Evolutionary conservation across 1,140 invertebrate genomes (phyloP).

Genomic region (Drosophila pseudoobscura): DNA sequence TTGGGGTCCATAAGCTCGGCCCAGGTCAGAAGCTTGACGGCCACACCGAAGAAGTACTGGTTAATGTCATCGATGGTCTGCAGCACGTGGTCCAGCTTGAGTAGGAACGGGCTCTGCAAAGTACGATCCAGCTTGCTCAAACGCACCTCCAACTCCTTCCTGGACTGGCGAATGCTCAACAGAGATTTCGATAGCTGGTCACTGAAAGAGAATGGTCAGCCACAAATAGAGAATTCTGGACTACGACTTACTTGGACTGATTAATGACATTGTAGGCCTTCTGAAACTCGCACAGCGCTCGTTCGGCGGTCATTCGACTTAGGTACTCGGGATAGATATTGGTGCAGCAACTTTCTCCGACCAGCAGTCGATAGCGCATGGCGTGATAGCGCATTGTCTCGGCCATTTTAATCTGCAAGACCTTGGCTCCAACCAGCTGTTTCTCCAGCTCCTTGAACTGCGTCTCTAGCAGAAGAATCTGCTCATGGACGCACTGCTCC

Average conservation of each 20-base stretch:
- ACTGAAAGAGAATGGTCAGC: not conserved
- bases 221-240: not conserved
- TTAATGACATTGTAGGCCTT: slow-evolving; percentile 47
- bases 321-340: slow-evolving; percentile 67
- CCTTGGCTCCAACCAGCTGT: slow-evolving; percentile 25
- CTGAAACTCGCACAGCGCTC: slow-evolving; percentile 60
- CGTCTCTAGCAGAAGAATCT: slow-evolving; percentile 44
- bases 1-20: slow-evolving; percentile 61
- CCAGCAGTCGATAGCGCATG: slow-evolving; percentile 50
- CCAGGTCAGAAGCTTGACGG: slow-evolving; percentile 54
- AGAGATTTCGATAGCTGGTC: slow-evolving; percentile 26
- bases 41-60: slow-evolving; percentile 60
- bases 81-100: slow-evolving; percentile 31
- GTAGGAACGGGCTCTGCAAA: slow-evolving; percentile 38
- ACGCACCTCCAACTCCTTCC: slow-evolving; percentile 41
- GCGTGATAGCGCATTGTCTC: slow-evolving; percentile 63
- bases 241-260: slow-evolving; percentile 48
- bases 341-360: slow-evolving; percentile 25
- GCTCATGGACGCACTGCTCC: slow-evolving; percentile 64
- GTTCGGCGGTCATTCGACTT: slow-evolving; percentile 54
- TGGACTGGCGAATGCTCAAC: slow-evolving; percentile 25
- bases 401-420: slow-evolving; percentile 40
- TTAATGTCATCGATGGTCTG: slow-evolving; percentile 53
- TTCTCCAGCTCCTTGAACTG: slow-evolving; percentile 12
- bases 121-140: slow-evolving; percentile 46